These are phyloP conservation scores for Colletes collaris DNA, from an alignment of 2,888 invertebrate genomes.

Conservation along the genomic window DNA sequence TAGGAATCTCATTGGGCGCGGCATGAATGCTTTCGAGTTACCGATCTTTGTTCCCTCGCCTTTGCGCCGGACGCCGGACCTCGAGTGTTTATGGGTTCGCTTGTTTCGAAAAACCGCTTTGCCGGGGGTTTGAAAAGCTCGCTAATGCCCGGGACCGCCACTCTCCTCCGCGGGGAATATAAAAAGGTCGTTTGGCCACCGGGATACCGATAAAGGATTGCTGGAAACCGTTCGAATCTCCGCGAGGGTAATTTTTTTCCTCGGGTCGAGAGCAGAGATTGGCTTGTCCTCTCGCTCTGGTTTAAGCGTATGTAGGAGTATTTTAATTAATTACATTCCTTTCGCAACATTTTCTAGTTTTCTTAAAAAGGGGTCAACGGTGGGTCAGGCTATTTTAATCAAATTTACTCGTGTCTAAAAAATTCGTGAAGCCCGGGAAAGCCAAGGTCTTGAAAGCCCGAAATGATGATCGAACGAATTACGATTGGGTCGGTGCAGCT, in stretches of 20 bases:
- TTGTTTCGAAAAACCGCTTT: slow-evolving; percentile 23
- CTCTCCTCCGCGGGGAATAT: background rate
- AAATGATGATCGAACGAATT: slow-evolving; percentile 25
- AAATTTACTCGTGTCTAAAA: too few relatives aligned
- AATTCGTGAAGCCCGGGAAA: background rate
- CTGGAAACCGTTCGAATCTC: too few relatives aligned
- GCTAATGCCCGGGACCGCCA: background rate
- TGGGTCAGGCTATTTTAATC: too few relatives aligned
- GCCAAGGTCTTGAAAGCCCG: slow-evolving; percentile 5
- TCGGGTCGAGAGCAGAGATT: too few relatives aligned
- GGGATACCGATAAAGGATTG: too few relatives aligned
- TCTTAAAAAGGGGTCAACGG: too few relatives aligned
- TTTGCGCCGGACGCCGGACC: slow-evolving; percentile 5
- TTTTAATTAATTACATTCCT: too few relatives aligned
- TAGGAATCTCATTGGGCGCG: slow-evolving; percentile 45
- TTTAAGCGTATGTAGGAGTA: too few relatives aligned
- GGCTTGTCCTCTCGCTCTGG: too few relatives aligned
- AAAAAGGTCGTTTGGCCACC: background rate
- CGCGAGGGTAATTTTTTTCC: too few relatives aligned
- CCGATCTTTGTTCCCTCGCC: slow-evolving; percentile 36
- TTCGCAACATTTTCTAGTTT: too few relatives aligned
- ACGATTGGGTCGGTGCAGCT: slow-evolving; percentile 19
- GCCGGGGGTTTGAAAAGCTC: background rate
- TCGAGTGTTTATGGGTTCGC: slow-evolving; percentile 3
- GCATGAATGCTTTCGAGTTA: slow-evolving; percentile 38